Evolutionary conservation across 2,888 invertebrate genomes (phyloP).

Genomic region (Scelioninae gen. 1): DNA sequence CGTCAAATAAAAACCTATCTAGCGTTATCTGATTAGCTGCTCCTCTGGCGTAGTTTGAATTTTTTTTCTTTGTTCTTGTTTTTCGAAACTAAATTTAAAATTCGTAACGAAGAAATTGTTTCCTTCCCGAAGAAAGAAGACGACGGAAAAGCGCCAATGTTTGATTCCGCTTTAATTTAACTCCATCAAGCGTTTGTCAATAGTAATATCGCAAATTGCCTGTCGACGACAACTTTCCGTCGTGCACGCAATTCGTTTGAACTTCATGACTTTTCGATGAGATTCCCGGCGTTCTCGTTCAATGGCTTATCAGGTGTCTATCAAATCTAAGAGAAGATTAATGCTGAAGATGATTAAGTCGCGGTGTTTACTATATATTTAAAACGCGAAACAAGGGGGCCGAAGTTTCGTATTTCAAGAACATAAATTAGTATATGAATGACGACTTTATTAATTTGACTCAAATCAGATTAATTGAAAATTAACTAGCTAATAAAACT

Average conservation of each 20-base stretch:
- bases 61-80: conserved; percentile 31
- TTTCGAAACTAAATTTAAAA: conserved; percentile 50
- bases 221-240: conserved; percentile 75
- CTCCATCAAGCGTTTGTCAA: conserved; percentile 81
- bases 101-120: conserved; percentile 54
- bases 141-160: conserved; percentile 57
- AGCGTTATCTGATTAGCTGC: conserved; percentile 34
- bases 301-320: conserved; percentile 66
- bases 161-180: conserved; percentile 81
- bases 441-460: too few relatives aligned
- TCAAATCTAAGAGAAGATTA: conserved; percentile 51
- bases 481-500: too few relatives aligned
- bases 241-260: conserved; percentile 65
- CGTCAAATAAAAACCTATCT: conserved; percentile 27
- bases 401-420: conserved; percentile 37
- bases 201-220: conserved; percentile 81
- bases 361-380: conserved; percentile 45
- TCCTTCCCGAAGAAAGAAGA: conserved; percentile 56
- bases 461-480: too few relatives aligned
- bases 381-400: conserved; percentile 11
- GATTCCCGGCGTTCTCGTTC: conserved; percentile 54
- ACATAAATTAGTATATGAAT: too few relatives aligned
- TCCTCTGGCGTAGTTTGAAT: not conserved
- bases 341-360: conserved; percentile 36
- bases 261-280: conserved; percentile 68